Conservation (phyloP, 2,113 vertebrate species). For the Piliocolobus tephrosceles region DNA sequence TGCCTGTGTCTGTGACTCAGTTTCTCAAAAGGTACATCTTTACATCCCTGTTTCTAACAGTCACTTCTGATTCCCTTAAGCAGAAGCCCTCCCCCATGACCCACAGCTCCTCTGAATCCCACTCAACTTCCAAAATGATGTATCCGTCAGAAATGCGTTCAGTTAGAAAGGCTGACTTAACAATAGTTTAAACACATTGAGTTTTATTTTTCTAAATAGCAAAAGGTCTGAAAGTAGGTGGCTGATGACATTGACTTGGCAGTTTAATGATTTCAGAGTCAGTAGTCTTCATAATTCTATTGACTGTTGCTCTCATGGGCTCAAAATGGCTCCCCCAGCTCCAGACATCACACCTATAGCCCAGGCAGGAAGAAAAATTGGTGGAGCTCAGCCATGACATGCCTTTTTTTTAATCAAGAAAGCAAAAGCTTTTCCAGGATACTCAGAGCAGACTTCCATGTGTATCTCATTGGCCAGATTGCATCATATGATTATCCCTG, state of each 20-base stretch:
- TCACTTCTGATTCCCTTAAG: neutral
- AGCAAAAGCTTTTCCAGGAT: neutral
- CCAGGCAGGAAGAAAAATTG: neutral
- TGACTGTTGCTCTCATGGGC: neutral
- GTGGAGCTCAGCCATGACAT: neutral
- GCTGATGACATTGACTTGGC: neutral
- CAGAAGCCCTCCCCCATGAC: neutral
- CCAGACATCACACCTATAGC: neutral
- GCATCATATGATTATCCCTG: neutral
- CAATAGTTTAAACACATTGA: neutral
- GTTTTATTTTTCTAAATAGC: constrained; percentile 18
- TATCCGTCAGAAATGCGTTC: neutral
- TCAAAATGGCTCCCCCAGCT: neutral
- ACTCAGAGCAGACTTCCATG: neutral
- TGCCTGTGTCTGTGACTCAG: neutral
- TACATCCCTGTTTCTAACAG: fast-evolving
- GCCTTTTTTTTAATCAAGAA: neutral
- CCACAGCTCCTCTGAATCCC: neutral
- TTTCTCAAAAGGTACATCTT: neutral
- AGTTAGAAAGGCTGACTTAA: neutral
- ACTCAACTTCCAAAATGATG: neutral
- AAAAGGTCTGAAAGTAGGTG: neutral
- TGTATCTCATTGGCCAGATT: neutral
- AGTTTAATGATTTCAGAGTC: neutral
- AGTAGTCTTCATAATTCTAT: neutral